These are phyloP conservation scores for Ophiothrix spiculata DNA, from an alignment of 35 echinoderm and acorn worm species.

Conservation along the genomic window DNA sequence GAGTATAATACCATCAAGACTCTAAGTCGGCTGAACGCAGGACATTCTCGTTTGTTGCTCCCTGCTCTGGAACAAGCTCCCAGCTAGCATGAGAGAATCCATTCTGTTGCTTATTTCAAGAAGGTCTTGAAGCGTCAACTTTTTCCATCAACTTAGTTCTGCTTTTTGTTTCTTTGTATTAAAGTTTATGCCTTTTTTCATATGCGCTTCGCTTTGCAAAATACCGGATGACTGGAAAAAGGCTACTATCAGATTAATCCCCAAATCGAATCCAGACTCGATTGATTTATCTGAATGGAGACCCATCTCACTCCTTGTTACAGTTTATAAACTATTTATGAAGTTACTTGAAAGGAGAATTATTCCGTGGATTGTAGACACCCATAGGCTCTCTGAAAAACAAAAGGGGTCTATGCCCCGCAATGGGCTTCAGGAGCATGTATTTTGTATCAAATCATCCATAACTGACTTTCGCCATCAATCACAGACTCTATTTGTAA, in stretches of 20 bases:
- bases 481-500: not conserved
- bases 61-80: too few species aligned
- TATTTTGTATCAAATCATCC: not conserved
- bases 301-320: not conserved
- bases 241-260: conserved; percentile 2
- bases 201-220: too few species aligned
- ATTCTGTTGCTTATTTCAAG: too few species aligned
- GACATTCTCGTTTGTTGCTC: too few species aligned
- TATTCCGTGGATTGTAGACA: not conserved
- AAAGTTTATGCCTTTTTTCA: too few species aligned
- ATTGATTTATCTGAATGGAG: not conserved
- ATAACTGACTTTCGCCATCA: conserved; percentile 28
- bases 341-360: not conserved
- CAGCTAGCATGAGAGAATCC: too few species aligned
- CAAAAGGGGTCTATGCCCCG: conserved; percentile 20
- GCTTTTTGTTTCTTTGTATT: too few species aligned
- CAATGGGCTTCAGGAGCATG: conserved; percentile 15
- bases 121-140: too few species aligned
- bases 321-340: conserved; percentile 1
- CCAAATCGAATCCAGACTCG: not conserved
- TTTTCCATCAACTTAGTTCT: too few species aligned
- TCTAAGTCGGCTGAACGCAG: too few species aligned
- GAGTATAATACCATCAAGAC: too few species aligned
- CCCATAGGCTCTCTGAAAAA: not conserved
- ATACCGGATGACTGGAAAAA: conserved; percentile 8